phyloP scores from a whole-genome alignment of 2,888 invertebrate species.

The Syrista parreyssii region DNA sequence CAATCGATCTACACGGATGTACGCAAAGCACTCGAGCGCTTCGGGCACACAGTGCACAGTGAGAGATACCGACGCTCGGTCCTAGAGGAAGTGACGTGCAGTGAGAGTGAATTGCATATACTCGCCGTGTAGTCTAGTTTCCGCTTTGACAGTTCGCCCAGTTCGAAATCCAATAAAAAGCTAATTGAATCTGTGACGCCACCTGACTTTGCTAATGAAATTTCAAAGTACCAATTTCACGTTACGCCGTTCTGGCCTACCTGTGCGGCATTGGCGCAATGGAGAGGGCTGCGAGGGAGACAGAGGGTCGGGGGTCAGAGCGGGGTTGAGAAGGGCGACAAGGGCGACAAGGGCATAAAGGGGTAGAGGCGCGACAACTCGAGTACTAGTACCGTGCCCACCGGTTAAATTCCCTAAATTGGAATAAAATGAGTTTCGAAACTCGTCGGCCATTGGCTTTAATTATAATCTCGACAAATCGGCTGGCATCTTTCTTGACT shows the following conservation, averaged over 20 bases:
- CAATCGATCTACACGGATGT: no score
- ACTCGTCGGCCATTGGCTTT: conserved; percentile 5
- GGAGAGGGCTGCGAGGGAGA: no score
- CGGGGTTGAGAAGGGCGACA: no score
- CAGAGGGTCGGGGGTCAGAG: no score
- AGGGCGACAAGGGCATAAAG: no score
- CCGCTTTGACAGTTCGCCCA: conserved; percentile 63
- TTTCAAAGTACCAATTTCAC: conserved; percentile 66
- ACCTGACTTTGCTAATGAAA: conserved; percentile 66
- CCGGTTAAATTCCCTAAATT: conserved; percentile 49
- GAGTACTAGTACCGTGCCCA: conserved; percentile 45
- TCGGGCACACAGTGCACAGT: no score
- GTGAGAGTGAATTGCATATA: conserved; percentile 6
- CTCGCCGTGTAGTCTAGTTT: conserved; percentile 43
- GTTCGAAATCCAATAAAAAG: conserved; percentile 65
- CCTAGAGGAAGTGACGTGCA: no score
- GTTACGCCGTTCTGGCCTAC: conserved; percentile 56
- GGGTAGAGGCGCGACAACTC: conserved; percentile 31
- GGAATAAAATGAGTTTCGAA: conserved; percentile 50
- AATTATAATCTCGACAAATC: conserved; percentile 11
- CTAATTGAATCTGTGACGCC: conserved; percentile 66
- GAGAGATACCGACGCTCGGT: no score
- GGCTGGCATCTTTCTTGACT: neutral
- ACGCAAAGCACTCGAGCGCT: no score
- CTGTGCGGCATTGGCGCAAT: conserved; percentile 30